Percentiles rank a stretch among this genome's conserved stretches.
phyloP scores from a whole-genome alignment of 2,113 vertebrate genomes.

The Puntigrus tetrazona region DNA sequence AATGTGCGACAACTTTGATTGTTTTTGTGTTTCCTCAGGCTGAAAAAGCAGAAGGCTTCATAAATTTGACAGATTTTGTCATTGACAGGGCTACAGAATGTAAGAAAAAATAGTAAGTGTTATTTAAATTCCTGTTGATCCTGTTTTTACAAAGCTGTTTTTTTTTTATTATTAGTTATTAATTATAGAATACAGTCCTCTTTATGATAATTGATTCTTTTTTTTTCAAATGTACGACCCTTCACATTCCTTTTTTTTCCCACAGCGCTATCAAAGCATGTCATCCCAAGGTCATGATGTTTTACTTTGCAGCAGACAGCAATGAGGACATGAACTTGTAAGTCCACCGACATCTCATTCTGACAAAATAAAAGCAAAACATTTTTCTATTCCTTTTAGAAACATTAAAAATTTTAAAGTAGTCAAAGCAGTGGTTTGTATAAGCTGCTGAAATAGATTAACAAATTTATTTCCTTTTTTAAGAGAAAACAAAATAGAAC shows the following conservation, averaged over 20 bases:
- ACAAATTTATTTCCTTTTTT: not conserved
- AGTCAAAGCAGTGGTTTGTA: not conserved
- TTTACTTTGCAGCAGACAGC: constrained; percentile 95
- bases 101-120: constrained; percentile 95
- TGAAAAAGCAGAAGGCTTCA: constrained; percentile 95
- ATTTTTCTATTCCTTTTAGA: not conserved
- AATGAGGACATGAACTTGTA: constrained; percentile 91
- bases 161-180: no score
- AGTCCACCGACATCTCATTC: constrained; percentile 65
- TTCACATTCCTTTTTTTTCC: constrained; percentile 12
- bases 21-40: constrained; percentile 75
- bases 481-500: not conserved
- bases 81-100: constrained; percentile 91
- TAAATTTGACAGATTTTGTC: constrained; percentile 90
- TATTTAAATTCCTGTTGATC: not conserved
- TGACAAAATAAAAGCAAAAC: not conserved
- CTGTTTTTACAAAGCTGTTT: not conserved
- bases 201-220: not conserved
- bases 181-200: not conserved
- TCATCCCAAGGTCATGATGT: constrained; percentile 92
- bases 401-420: not conserved
- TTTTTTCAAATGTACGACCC: not conserved
- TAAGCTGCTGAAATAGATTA: not conserved
- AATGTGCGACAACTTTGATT: not conserved
- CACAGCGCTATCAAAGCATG: constrained; percentile 93